Evolutionary conservation across 2,113 vertebrate species (phyloP).

Genomic region (Girardinichthys multiradiatus): DNA sequence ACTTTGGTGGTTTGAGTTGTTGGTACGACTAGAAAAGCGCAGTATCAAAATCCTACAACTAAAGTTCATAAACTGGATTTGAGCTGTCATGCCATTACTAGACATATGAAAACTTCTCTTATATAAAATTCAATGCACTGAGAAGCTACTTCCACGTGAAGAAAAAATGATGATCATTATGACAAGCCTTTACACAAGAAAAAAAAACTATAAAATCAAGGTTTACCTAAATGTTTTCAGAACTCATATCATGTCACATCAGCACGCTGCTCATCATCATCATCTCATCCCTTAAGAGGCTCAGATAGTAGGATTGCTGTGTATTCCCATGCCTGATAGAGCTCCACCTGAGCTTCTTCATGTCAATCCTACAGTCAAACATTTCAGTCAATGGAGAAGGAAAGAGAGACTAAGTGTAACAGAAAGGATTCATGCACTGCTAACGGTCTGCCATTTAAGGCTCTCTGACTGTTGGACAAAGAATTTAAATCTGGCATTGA

Average conservation of each 20-base stretch:
- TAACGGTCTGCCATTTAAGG: neutral
- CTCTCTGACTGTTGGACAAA: neutral
- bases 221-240: neutral
- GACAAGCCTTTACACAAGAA: neutral
- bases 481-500: neutral
- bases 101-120: too few relatives aligned
- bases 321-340: slow-evolving; percentile 26
- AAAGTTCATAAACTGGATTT: too few relatives aligned
- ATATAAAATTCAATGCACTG: too few relatives aligned
- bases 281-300: neutral
- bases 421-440: neutral
- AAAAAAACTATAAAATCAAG: neutral
- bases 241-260: neutral
- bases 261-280: neutral
- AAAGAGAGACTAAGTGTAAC: too few relatives aligned
- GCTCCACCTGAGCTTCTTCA: slow-evolving; percentile 43
- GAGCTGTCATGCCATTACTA: too few relatives aligned
- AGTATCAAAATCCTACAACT: too few relatives aligned
- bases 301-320: slow-evolving; percentile 40
- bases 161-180: too few relatives aligned
- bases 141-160: too few relatives aligned
- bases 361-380: slow-evolving; percentile 43
- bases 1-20: too few relatives aligned
- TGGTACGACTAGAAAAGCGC: too few relatives aligned
- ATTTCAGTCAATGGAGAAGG: slow-evolving; percentile 11